phyloP scores from a whole-genome alignment of 2,113 vertebrate species.

The Benitochromis conjunctus region DNA sequence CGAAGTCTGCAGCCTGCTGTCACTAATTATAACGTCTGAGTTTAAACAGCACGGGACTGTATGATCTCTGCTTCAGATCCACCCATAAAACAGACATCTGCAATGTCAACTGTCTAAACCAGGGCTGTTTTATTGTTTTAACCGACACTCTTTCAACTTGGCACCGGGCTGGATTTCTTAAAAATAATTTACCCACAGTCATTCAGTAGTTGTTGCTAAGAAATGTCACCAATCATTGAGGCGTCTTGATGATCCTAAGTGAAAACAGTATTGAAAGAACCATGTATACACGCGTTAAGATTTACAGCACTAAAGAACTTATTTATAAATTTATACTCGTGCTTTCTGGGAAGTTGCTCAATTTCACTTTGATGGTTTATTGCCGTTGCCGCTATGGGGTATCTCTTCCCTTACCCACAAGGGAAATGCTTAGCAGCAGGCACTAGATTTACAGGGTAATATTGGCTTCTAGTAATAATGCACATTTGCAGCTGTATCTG shows the following conservation, averaged over 20 bases:
- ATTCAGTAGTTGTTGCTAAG: background rate
- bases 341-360: background rate
- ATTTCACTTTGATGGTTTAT: background rate
- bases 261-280: background rate
- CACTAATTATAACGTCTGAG: slow-evolving; percentile 30
- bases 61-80: slow-evolving; percentile 21
- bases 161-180: background rate
- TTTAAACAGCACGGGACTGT: slow-evolving; percentile 3
- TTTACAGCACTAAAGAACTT: background rate
- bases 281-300: background rate
- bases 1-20: slow-evolving; percentile 7
- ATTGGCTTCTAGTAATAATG: background rate
- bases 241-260: background rate
- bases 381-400: background rate
- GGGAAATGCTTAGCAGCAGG: background rate
- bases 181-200: background rate
- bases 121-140: background rate
- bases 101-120: background rate
- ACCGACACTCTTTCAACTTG: background rate
- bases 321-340: background rate
- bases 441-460: background rate
- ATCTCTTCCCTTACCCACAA: background rate
- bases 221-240: background rate
- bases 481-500: background rate
- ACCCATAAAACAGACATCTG: slow-evolving; percentile 23